Evolutionary conservation across 1,140 invertebrate species (phyloP).

Genomic region (Plectrocnemia conspersa): DNA sequence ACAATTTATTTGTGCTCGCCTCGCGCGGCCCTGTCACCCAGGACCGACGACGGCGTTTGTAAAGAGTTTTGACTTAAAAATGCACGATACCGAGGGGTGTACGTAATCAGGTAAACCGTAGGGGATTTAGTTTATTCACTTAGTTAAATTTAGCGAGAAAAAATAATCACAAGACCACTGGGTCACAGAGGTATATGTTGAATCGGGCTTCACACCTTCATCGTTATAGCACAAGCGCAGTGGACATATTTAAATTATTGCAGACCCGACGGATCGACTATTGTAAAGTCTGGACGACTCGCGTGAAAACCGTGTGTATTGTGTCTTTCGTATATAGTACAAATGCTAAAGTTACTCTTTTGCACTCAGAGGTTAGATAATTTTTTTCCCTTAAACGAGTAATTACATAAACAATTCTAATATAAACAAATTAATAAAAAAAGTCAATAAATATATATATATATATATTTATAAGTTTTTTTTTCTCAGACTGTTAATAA

Average conservation of each 20-base stretch:
- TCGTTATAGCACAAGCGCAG: constrained; percentile 8
- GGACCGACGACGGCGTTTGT: too few species aligned
- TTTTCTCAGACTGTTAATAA: constrained; percentile 47
- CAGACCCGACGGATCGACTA: constrained; percentile 16
- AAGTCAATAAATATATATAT: constrained; percentile 39
- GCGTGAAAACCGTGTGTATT: constrained; percentile 16
- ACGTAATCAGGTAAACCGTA: too few species aligned
- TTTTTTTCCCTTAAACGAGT: constrained; percentile 22
- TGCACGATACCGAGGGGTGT: too few species aligned
- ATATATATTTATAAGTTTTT: too few species aligned
- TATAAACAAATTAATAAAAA: constrained; percentile 30
- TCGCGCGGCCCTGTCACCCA: too few species aligned
- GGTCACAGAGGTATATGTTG: constrained; percentile 34
- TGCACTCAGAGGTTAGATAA: constrained; percentile 21
- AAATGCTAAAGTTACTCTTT: constrained; percentile 13
- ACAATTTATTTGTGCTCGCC: too few species aligned
- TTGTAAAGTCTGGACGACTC: constrained; percentile 15
- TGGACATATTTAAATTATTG: constrained; percentile 14
- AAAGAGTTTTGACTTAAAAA: too few species aligned
- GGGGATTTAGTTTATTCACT: too few species aligned
- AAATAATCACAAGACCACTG: constrained; percentile 36
- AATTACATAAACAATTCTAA: constrained; percentile 33
- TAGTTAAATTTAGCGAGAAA: constrained; percentile 28
- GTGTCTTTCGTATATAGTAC: constrained; percentile 22
- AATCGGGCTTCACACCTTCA: constrained; percentile 12